phyloP scores from a whole-genome alignment of 1,140 invertebrate genomes.

The Drosophila parvula region DNA sequence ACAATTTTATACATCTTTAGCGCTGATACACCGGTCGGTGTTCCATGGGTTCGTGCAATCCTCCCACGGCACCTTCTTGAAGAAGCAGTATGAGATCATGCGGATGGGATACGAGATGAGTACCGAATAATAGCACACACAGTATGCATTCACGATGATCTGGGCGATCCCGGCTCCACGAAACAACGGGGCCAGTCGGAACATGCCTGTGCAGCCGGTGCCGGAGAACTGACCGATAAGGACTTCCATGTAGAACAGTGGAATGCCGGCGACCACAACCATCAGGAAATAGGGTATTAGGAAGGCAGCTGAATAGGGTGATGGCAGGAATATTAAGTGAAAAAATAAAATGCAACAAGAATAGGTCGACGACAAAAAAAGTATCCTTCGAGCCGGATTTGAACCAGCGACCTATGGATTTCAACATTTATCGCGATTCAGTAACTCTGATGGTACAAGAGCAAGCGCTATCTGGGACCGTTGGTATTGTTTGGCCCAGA shows the following conservation, averaged over 20 bases:
- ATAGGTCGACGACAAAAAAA: constrained; percentile 29
- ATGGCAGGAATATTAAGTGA: constrained; percentile 79
- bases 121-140: constrained; percentile 96
- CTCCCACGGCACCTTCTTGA: constrained; percentile 92
- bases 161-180: constrained; percentile 95
- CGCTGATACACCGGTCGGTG: constrained; percentile 88
- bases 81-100: constrained; percentile 90
- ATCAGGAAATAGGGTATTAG: constrained; percentile 90
- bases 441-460: constrained; percentile 57
- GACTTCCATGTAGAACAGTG: constrained; percentile 95
- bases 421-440: constrained; percentile 71
- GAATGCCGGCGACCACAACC: constrained; percentile 92
- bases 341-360: background rate
- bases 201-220: constrained; percentile 92
- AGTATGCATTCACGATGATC: constrained; percentile 94
- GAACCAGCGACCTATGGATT: constrained; percentile 90
- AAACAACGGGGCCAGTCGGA: constrained; percentile 90
- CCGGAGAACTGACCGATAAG: constrained; percentile 93
- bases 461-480: constrained; percentile 55
- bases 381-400: constrained; percentile 89
- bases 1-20: constrained; percentile 10
- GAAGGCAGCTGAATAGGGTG: constrained; percentile 87
- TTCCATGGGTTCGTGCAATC: constrained; percentile 95
- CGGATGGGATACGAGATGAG: constrained; percentile 96
- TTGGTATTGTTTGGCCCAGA: constrained; percentile 57